Evolutionary conservation across 2,888 invertebrate genomes (phyloP).

Genomic region (Spicauda simplicius): DNA sequence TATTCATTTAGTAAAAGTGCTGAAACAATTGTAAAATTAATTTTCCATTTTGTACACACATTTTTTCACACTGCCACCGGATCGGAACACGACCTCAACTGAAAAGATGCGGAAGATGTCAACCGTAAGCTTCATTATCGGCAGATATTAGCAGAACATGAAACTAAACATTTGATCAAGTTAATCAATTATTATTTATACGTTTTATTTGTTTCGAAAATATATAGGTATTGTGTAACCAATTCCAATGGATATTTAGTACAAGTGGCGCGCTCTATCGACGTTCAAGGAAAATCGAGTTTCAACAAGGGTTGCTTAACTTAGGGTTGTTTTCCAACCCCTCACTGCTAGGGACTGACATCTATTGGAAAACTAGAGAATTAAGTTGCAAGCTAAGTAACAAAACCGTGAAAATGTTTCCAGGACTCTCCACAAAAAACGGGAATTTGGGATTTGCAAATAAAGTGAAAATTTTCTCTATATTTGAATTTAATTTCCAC

Average conservation of each 20-base stretch:
- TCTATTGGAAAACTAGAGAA: conserved; percentile 71
- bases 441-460: neutral
- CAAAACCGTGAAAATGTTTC: neutral
- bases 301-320: conserved; percentile 49
- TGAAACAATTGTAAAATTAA: no score
- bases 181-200: no score
- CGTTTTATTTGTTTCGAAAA: neutral
- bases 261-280: conserved; percentile 70
- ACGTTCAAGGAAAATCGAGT: conserved; percentile 51
- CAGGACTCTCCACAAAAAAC: neutral
- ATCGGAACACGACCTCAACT: no score
- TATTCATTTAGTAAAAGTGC: no score
- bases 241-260: neutral
- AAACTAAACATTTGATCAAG: no score
- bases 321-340: conserved; percentile 43
- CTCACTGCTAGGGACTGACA: conserved; percentile 58
- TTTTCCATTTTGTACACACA: no score
- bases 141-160: no score
- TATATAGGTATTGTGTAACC: neutral
- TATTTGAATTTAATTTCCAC: no score
- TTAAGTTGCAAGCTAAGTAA: conserved; percentile 42
- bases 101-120: no score
- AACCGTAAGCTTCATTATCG: no score
- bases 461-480: no score
- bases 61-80: no score